These are phyloP conservation scores for Stegophylla sp. DNA, from an alignment of 2,888 invertebrate species.

Conservation along the genomic window DNA sequence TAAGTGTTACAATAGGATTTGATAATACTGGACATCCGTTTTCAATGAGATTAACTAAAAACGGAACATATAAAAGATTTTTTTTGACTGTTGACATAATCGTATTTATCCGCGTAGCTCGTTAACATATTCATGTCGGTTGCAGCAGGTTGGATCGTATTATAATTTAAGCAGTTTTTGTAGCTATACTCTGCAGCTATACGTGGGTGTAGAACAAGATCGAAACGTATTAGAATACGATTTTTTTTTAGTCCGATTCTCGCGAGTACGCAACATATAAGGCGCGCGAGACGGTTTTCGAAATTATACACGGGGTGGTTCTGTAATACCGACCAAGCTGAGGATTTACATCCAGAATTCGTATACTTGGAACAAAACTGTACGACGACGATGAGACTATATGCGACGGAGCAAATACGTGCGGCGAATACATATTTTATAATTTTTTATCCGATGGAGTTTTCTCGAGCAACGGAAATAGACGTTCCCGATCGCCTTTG, in stretches of 20 bases:
- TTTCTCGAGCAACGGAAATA: not conserved
- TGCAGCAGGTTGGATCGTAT: too few relatives aligned
- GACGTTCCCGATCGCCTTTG: not conserved
- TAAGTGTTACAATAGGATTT: too few relatives aligned
- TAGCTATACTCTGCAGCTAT: too few relatives aligned
- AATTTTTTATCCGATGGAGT: slow-evolving; percentile 33
- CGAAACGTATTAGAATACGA: not conserved
- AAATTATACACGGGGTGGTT: slow-evolving; percentile 39
- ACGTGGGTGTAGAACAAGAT: too few relatives aligned
- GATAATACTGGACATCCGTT: too few relatives aligned
- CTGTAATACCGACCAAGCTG: slow-evolving; percentile 28
- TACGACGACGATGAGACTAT: not conserved
- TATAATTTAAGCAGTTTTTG: too few relatives aligned
- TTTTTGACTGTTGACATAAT: too few relatives aligned
- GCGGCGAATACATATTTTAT: slow-evolving; percentile 9
- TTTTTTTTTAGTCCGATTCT: not conserved
- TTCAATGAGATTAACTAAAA: too few relatives aligned
- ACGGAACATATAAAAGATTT: too few relatives aligned
- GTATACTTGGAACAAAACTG: slow-evolving; percentile 17
- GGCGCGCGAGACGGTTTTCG: not conserved
- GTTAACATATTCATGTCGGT: too few relatives aligned
- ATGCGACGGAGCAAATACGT: slow-evolving; percentile 27
- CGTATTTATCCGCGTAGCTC: too few relatives aligned
- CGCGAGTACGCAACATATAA: not conserved
- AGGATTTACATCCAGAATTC: slow-evolving; percentile 9